A percentile compares a stretch with the other conserved stretches of the same genome.
Evolutionary conservation across 2,888 invertebrate genomes (phyloP).

Genomic region (Onchidella celtica): DNA sequence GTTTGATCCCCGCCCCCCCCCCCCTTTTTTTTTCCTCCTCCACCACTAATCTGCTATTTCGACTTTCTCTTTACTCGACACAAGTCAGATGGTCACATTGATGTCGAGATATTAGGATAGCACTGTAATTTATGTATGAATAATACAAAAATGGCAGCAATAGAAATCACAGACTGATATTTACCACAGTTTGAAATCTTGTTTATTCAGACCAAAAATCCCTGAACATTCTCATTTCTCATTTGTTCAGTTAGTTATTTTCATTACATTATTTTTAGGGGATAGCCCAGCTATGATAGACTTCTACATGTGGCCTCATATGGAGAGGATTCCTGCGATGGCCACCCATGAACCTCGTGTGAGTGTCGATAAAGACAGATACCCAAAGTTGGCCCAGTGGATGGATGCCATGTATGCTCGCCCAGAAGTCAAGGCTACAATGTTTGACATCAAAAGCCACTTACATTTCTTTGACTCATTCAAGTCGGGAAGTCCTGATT

Average conservation of each 20-base stretch:
- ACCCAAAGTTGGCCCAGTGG: conserved; percentile 59
- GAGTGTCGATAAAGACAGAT: conserved; percentile 49
- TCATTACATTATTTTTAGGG: conserved; percentile 58
- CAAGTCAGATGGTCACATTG: too few species aligned
- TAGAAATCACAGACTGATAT: background rate
- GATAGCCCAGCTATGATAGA: conserved; percentile 62
- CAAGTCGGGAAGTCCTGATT: conserved; percentile 55
- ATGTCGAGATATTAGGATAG: too few species aligned
- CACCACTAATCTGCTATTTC: too few species aligned
- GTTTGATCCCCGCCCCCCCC: too few species aligned
- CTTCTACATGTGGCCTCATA: conserved; percentile 72
- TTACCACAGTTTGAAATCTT: background rate
- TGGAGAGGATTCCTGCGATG: conserved; percentile 61
- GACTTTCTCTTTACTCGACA: too few species aligned
- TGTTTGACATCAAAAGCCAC: conserved; percentile 51
- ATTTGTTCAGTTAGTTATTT: background rate
- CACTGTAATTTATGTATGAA: too few species aligned
- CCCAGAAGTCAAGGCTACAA: conserved; percentile 62
- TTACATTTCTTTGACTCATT: conserved; percentile 53
- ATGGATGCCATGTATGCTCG: conserved; percentile 57
- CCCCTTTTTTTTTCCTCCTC: too few species aligned
- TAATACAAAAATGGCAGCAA: too few species aligned
- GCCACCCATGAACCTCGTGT: conserved; percentile 30
- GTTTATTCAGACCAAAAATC: background rate
- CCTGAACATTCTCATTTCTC: too few species aligned